Evolutionary conservation across 2,888 invertebrate genomes (phyloP).

Genomic region (Ctena decussata): DNA sequence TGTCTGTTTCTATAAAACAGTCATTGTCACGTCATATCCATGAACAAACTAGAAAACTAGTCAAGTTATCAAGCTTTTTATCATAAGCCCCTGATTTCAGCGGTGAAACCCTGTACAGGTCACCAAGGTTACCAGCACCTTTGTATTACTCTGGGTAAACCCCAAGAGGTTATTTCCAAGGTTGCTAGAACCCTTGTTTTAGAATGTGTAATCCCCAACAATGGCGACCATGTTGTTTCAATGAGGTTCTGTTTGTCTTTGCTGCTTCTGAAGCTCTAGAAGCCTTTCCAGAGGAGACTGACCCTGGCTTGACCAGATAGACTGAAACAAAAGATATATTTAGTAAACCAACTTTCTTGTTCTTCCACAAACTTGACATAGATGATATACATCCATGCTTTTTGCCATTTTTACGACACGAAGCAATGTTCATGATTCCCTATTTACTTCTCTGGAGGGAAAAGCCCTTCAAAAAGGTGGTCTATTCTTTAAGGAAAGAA

Average conservation of each 20-base stretch:
- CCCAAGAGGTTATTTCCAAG: constrained; percentile 21
- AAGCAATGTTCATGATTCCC: no score
- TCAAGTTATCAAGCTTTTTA: constrained; percentile 7
- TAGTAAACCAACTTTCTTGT: no score
- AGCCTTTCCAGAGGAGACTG: constrained; percentile 93
- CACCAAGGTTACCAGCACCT: constrained; percentile 6
- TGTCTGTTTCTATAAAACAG: neutral
- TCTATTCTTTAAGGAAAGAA: no score
- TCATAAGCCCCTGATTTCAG: neutral
- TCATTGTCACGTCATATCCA: neutral
- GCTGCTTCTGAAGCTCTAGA: constrained; percentile 92
- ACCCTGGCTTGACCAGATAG: constrained; percentile 91
- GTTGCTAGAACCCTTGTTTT: constrained; percentile 44
- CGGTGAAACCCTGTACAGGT: neutral
- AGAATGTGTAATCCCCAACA: constrained; percentile 29
- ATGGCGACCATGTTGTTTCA: constrained; percentile 71
- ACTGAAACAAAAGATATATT: constrained; percentile 88
- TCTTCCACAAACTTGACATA: no score
- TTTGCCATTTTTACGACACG: no score
- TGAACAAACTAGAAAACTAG: constrained; percentile 7
- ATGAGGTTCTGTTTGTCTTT: constrained; percentile 85
- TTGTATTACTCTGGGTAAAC: constrained; percentile 4
- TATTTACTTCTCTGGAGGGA: no score
- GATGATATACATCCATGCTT: no score
- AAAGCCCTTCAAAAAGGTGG: no score